phyloP scores from a whole-genome alignment of 2,797 vertebrate genomes.

The Emydoidea blandingii region DNA sequence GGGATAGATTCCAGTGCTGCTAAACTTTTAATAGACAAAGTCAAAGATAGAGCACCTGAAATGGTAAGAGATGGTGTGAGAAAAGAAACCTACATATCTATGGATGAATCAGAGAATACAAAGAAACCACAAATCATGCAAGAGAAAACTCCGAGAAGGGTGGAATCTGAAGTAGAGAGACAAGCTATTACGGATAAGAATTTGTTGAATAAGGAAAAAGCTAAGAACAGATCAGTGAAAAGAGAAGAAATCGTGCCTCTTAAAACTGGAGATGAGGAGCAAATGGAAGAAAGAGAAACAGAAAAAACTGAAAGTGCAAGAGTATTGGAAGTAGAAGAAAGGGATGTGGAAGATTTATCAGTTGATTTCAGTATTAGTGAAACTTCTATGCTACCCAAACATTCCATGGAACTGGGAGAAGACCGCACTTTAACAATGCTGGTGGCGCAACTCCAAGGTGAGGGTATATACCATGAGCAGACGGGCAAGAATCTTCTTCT shows the following conservation, averaged over 20 bases:
- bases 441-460: slow-evolving; percentile 84
- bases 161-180: slow-evolving; percentile 24
- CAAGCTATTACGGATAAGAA: background rate
- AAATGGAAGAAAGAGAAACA: background rate
- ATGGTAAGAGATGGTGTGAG: background rate
- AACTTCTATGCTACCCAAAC: background rate
- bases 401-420: slow-evolving; percentile 63
- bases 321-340: slow-evolving; percentile 13
- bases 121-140: background rate
- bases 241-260: background rate
- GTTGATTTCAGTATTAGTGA: background rate
- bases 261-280: background rate
- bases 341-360: background rate
- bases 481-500: slow-evolving; percentile 85
- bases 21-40: background rate
- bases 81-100: background rate
- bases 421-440: slow-evolving; percentile 82
- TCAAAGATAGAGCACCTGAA: background rate
- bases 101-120: background rate
- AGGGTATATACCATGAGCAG: slow-evolving; percentile 86
- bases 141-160: slow-evolving; percentile 11
- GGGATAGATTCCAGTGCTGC: background rate
- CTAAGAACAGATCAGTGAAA: slow-evolving; percentile 28
- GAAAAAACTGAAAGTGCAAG: rapidly evolving
- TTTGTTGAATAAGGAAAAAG: background rate